Base-by-base conservation (phyloP, 1,140 invertebrate species). In the Lepidurus packardi region DNA sequence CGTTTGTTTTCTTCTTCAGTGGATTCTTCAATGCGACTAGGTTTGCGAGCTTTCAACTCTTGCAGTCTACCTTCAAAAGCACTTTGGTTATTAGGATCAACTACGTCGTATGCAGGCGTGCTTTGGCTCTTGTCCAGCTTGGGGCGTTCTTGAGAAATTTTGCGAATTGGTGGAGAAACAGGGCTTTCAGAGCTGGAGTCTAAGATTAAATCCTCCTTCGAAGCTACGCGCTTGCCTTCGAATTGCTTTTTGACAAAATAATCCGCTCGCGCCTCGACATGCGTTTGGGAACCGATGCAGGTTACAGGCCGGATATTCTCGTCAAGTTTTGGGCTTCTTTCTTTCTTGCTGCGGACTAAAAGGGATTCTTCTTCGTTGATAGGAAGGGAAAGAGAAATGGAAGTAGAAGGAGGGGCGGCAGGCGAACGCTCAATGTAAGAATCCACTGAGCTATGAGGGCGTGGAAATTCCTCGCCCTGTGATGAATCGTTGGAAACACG, bases 61-160 rank as follows among this genome's bases (percentile, higher is more conserved):
- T 77, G 75, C 53, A 78, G 25, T 74, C 73, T 76, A 44, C 75
- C 45, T 42, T 74, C 73, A 73, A 80, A 78, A 6, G 45, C 43
- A 43, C 43, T 47, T n/a, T 77, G 73, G 24, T 77, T 78, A 11
- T 80, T 80, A 2, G 73, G 75, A 16, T 81, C 80, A 21, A 79
- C 73, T 11, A 65, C 53, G 84, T 93, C 91, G 84, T 92, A 92
- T 0, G 90, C 90, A 0, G 92, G 91, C 6, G 91, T 92, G 80
- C 91, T 93, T 82, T 91, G 88, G 81, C 90, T 91, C 84, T 93
- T 92, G 84, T 93, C 91, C 65, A 93, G 74, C 13, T 81, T 80
- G 0, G 82, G 82, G 47, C 82, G 74, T 21, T 82, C 82, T 73
- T 82, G 81, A n/a, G 81, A 82, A 8, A 82, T 78, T 45, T 80